Percentiles rank a stretch among this genome's conserved stretches.
Conservation (phyloP, 2,888 invertebrate genomes). For the Tanypteryx hageni region DNA sequence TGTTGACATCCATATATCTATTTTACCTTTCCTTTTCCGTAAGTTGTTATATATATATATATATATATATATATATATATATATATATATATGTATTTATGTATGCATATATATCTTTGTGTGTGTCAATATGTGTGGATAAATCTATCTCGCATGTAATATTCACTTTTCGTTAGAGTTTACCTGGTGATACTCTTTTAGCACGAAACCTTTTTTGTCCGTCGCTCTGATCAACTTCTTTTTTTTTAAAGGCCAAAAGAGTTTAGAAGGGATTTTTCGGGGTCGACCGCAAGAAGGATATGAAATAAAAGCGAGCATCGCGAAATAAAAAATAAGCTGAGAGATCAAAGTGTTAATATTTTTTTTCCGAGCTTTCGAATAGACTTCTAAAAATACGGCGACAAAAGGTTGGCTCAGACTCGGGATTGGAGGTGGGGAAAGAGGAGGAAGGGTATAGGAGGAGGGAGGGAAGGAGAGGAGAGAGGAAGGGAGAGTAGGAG, state of each 20-base stretch:
- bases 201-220: not conserved
- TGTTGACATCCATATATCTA: no score
- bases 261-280: not conserved
- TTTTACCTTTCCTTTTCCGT: no score
- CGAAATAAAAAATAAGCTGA: not conserved
- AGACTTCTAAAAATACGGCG: no score
- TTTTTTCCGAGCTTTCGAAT: not conserved
- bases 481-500: not conserved
- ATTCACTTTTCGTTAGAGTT: no score
- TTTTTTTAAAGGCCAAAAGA: constrained; percentile 3
- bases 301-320: not conserved
- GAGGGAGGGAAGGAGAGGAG: not conserved
- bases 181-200: no score
- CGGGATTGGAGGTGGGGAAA: not conserved
- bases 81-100: no score
- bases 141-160: no score
- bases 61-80: no score
- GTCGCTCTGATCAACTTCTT: not conserved
- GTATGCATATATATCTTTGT: no score
- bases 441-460: not conserved
- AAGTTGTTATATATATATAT: no score
- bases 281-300: not conserved
- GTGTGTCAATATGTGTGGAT: no score
- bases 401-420: not conserved
- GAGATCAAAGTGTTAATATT: constrained; percentile 19